A percentile compares a stretch with the other conserved stretches of the same genome.
phyloP scores from a whole-genome alignment of 2,113 vertebrate species.

The Rhinoderma darwinii region DNA sequence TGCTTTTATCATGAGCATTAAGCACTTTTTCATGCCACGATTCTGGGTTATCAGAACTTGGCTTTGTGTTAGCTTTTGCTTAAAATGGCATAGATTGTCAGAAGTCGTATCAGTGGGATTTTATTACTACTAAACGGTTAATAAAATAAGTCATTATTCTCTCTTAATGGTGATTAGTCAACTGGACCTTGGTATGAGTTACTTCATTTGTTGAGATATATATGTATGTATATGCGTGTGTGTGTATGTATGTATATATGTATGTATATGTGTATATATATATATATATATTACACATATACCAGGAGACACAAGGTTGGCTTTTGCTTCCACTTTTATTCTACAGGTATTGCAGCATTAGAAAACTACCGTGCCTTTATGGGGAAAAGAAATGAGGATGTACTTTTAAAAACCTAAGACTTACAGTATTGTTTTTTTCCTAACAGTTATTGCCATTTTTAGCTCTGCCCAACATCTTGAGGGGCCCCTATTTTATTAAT shows the following conservation, averaged over 20 bases:
- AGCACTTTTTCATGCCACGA: constrained; percentile 9
- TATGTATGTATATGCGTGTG: too few species aligned
- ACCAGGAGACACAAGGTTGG: background rate
- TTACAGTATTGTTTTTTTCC: too few species aligned
- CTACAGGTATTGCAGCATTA: background rate
- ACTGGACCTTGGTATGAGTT: background rate
- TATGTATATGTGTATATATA: too few species aligned
- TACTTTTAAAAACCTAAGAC: too few species aligned
- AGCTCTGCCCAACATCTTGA: background rate
- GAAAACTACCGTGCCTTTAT: background rate
- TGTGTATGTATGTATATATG: too few species aligned
- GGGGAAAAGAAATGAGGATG: background rate
- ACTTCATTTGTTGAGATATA: too few species aligned
- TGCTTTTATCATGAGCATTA: background rate
- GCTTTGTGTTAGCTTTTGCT: background rate
- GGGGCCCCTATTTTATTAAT: background rate
- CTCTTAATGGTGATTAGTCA: background rate
- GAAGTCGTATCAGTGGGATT: background rate
- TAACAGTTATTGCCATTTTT: background rate
- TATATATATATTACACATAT: background rate
- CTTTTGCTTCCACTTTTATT: background rate
- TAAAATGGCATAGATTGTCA: background rate
- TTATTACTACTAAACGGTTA: background rate
- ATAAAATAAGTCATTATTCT: background rate
- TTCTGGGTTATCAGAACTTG: background rate